These are phyloP conservation scores for Hypercompe scribonia DNA, from an alignment of 2,888 invertebrate genomes.

Conservation along the genomic window DNA sequence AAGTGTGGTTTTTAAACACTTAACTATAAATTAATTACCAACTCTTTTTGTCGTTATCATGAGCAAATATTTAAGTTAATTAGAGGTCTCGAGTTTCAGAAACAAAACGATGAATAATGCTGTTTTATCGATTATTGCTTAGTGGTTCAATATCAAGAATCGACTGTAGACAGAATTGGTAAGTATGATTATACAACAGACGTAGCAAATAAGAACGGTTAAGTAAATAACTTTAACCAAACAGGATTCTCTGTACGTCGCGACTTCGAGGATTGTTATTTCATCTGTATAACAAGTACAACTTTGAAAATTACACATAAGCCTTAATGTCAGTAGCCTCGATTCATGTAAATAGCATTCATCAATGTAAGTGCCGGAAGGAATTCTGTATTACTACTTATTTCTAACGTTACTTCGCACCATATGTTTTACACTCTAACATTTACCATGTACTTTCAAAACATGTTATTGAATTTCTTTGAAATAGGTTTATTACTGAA, in stretches of 20 bases:
- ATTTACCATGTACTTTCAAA: not conserved
- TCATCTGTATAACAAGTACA: not conserved
- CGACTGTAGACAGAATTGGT: constrained; percentile 30
- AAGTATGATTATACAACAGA: constrained; percentile 32
- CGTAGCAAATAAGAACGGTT: constrained; percentile 25
- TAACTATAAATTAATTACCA: not conserved
- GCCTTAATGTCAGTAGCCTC: not conserved
- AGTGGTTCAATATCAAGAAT: constrained; percentile 31
- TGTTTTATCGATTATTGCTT: not conserved
- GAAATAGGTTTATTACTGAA: not conserved
- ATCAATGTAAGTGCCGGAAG: not conserved
- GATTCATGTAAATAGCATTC: not conserved
- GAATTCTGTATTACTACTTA: not conserved
- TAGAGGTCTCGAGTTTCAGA: no score
- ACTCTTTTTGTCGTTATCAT: no score
- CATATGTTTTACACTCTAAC: not conserved
- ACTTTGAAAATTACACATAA: not conserved
- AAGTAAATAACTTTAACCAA: constrained; percentile 14
- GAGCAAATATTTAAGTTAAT: no score
- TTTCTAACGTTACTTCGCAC: not conserved
- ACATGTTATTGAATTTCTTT: not conserved
- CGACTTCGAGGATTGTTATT: constrained; percentile 22
- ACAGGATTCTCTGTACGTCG: constrained; percentile 39
- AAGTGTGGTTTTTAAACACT: not conserved
- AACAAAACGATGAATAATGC: not conserved